Conservation (phyloP, 92 coral and sea anemone genomes). For the Zoanthus sansibaricus region DNA sequence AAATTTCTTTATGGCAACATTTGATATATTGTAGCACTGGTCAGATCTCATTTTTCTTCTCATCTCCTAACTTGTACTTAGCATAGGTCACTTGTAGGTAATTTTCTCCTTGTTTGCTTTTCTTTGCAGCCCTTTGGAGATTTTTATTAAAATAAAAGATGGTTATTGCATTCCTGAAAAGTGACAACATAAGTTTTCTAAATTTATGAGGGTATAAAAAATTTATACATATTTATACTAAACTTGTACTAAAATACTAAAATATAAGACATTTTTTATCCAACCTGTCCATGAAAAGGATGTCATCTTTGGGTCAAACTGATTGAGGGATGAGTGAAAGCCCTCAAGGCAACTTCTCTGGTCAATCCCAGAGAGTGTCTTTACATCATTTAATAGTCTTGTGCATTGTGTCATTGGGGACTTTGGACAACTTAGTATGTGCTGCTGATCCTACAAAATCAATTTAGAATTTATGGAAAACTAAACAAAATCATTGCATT, state of each 20-base stretch:
- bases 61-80: slow-evolving; percentile 14
- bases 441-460: slow-evolving; percentile 47
- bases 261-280: neutral
- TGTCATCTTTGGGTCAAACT: slow-evolving; percentile 63
- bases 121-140: neutral
- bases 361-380: slow-evolving; percentile 21
- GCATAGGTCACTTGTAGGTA: slow-evolving; percentile 12
- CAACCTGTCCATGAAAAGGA: slow-evolving; percentile 65
- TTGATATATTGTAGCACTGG: slow-evolving; percentile 48
- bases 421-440: slow-evolving; percentile 50
- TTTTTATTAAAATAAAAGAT: slow-evolving; percentile 19
- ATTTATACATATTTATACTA: no score
- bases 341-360: slow-evolving; percentile 75
- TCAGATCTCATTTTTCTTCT: slow-evolving; percentile 42
- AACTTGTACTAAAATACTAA: neutral
- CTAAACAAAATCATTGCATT: neutral
- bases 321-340: slow-evolving; percentile 62
- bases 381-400: slow-evolving; percentile 59
- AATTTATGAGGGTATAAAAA: no score
- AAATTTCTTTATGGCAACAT: slow-evolving; percentile 55
- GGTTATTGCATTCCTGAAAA: slow-evolving; percentile 1
- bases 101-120: slow-evolving; percentile 1
- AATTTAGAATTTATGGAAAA: slow-evolving; percentile 2
- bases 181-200: neutral
- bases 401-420: slow-evolving; percentile 54